phyloP scores from a whole-genome alignment of 2,797 vertebrate genomes.

The Rhinichthys osculus region DNA sequence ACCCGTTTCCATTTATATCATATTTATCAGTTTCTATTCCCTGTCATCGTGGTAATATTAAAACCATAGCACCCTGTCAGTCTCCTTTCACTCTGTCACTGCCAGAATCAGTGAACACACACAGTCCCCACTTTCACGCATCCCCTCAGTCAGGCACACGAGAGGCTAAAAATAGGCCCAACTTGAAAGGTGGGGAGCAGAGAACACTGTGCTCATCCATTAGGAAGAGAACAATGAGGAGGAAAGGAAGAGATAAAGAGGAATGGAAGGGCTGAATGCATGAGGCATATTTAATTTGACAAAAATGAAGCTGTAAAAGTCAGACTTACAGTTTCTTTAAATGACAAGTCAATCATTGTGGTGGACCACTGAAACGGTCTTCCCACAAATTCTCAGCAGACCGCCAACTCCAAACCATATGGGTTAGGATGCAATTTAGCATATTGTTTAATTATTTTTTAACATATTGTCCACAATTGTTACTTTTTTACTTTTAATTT shows the following conservation, averaged over 20 bases:
- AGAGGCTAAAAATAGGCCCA: conserved; percentile 81
- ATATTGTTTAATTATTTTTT: too few relatives aligned
- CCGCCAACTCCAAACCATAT: neutral
- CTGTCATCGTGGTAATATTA: neutral
- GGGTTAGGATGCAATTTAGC: neutral
- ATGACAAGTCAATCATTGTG: neutral
- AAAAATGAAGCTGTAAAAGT: neutral
- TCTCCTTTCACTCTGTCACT: conserved; percentile 44
- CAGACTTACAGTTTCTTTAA: conserved; percentile 6
- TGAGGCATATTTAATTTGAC: conserved; percentile 25
- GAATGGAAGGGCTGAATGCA: conserved; percentile 16
- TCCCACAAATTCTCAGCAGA: neutral
- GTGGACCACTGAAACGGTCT: neutral
- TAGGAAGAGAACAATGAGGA: conserved; percentile 59
- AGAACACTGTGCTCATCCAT: conserved; percentile 59
- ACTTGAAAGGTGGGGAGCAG: conserved; percentile 65
- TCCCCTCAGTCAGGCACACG: conserved; percentile 72
- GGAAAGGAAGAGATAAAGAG: conserved; percentile 54
- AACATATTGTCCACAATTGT: neutral
- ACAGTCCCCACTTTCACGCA: conserved; percentile 74
- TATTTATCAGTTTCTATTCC: neutral
- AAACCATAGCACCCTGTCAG: neutral
- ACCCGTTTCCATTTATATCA: neutral
- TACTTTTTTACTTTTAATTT: neutral
- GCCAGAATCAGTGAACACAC: conserved; percentile 63